Evolutionary conservation across 1,140 invertebrate genomes (phyloP).

Genomic region (Saccostrea glomerata): DNA sequence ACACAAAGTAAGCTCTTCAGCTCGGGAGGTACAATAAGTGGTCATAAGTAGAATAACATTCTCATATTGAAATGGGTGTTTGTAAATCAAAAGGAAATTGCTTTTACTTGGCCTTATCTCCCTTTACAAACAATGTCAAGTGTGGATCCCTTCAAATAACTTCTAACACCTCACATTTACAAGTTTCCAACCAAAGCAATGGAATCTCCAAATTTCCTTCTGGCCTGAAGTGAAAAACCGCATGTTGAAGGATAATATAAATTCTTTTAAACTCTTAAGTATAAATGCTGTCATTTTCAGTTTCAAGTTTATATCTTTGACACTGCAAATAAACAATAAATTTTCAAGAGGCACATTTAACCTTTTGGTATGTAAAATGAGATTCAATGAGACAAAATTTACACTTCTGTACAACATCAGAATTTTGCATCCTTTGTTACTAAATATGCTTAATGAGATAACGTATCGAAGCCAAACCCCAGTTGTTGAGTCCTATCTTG

Average conservation of each 20-base stretch:
- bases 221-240: background rate
- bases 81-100: conserved; percentile 34
- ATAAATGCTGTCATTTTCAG: background rate
- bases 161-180: background rate
- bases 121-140: conserved; percentile 21
- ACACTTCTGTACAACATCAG: background rate
- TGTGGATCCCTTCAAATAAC: background rate
- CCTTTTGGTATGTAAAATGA: background rate
- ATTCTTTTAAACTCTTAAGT: background rate
- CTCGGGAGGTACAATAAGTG: conserved; percentile 18
- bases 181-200: background rate
- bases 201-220: background rate
- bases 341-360: background rate
- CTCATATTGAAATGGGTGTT: conserved; percentile 8
- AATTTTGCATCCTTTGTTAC: background rate
- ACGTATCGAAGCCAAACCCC: too few species aligned
- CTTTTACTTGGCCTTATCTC: conserved; percentile 11
- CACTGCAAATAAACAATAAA: conserved; percentile 2
- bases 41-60: conserved; percentile 27
- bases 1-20: conserved; percentile 27
- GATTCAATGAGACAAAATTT: background rate
- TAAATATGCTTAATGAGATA: background rate
- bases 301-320: background rate
- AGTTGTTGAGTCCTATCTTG: background rate
- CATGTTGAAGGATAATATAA: background rate